These are phyloP conservation scores for Eupithecia subfuscata DNA, from an alignment of 2,888 invertebrate species.

Conservation along the genomic window DNA sequence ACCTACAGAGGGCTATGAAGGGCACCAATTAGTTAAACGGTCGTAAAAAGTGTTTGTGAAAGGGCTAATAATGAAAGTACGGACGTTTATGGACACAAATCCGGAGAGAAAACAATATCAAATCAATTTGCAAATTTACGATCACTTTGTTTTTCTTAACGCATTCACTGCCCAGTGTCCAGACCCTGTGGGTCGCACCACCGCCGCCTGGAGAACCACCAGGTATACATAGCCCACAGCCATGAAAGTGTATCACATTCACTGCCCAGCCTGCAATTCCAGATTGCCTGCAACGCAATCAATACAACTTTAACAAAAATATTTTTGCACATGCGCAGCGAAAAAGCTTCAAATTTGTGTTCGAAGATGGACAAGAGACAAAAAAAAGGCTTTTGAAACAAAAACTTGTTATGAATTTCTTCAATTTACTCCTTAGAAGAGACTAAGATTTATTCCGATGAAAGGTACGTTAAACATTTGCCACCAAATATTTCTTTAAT, in stretches of 20 bases:
- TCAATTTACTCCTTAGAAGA: not conserved
- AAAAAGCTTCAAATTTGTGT: not conserved
- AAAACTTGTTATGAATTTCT: not conserved
- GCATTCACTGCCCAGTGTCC: too few relatives aligned
- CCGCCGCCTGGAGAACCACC: too few relatives aligned
- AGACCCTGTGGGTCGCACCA: too few relatives aligned
- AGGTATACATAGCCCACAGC: too few relatives aligned
- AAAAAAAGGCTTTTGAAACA: not conserved
- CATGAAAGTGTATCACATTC: too few relatives aligned
- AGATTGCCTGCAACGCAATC: not conserved
- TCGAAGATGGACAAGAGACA: not conserved
- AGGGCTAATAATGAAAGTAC: not conserved
- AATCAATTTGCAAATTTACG: not conserved
- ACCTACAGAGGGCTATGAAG: not conserved
- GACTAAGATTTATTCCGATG: not conserved
- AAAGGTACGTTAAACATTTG: not conserved
- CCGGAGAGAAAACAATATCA: not conserved
- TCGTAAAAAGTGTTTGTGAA: constrained; percentile 7
- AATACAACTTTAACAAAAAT: not conserved
- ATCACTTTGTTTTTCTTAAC: not conserved
- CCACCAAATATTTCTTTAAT: too few relatives aligned
- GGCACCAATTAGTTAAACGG: not conserved
- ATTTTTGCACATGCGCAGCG: not conserved
- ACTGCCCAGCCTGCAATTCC: too few relatives aligned
- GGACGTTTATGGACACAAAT: not conserved